Evolutionary conservation across 2,888 invertebrate genomes (phyloP).

Genomic region (Oscheius myriophilus): DNA sequence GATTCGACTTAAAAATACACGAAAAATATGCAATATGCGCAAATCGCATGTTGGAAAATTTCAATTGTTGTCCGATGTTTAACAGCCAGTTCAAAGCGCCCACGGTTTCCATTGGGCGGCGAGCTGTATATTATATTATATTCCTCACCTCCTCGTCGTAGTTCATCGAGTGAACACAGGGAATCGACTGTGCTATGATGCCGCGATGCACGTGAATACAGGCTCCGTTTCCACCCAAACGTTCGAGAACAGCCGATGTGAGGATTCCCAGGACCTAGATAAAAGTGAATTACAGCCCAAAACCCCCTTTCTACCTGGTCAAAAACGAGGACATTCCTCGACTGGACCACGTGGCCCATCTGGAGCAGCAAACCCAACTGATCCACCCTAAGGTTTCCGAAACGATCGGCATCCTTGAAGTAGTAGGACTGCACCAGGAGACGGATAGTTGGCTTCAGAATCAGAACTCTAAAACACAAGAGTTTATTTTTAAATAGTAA

Average conservation of each 20-base stretch:
- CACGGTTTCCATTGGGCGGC: too few species aligned
- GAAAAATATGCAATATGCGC: too few species aligned
- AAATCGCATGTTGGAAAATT: too few species aligned
- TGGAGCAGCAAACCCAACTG: conserved; percentile 88
- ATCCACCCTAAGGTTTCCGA: conserved; percentile 76
- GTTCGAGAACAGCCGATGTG: conserved; percentile 77
- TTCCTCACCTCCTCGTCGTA: conserved; percentile 37
- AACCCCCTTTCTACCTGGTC: conserved; percentile 37
- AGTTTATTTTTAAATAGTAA: background rate
- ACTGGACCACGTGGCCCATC: conserved; percentile 82
- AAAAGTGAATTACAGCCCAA: background rate
- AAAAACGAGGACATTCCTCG: conserved; percentile 60
- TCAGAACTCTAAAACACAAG: conserved; percentile 48
- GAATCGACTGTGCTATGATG: conserved; percentile 50
- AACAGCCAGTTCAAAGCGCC: too few species aligned
- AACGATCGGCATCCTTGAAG: conserved; percentile 74
- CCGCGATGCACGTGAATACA: conserved; percentile 70
- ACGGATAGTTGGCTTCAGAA: conserved; percentile 83
- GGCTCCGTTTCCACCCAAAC: conserved; percentile 77
- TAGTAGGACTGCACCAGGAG: conserved; percentile 87
- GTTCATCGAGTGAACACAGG: conserved; percentile 57
- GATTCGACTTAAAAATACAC: too few species aligned
- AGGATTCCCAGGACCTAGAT: conserved; percentile 41
- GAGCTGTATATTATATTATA: too few species aligned
- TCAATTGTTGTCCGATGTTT: too few species aligned